A percentile compares a stretch with the other conserved stretches of the same genome.
Conservation (phyloP, 2,888 invertebrate genomes). For the Drosophila fulvimacula region DNA sequence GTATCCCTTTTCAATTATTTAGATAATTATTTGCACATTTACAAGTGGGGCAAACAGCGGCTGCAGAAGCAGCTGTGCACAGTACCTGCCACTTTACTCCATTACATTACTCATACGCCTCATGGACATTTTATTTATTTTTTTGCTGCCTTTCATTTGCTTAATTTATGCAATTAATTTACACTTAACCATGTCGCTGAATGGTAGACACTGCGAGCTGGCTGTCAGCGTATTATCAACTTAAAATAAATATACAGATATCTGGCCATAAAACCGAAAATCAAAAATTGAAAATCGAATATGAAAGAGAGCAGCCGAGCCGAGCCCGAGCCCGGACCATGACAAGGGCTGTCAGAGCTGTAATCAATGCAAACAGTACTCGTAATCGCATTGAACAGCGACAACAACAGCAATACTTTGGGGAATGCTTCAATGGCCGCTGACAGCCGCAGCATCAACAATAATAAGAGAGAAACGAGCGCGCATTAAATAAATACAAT, state of each 20-base stretch:
- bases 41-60: conserved; percentile 35
- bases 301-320: conserved; percentile 35
- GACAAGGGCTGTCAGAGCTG: conserved; percentile 62
- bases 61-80: background rate
- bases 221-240: conserved; percentile 68
- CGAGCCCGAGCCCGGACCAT: conserved; percentile 9
- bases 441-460: conserved; percentile 45
- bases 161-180: conserved; percentile 81
- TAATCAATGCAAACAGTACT: conserved; percentile 72
- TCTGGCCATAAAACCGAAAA: conserved; percentile 21
- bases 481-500: conserved; percentile 66
- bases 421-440: conserved; percentile 34
- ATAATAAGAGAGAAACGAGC: conserved; percentile 29
- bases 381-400: conserved; percentile 72
- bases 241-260: conserved; percentile 50
- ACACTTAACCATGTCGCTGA: conserved; percentile 59
- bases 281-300: conserved; percentile 19
- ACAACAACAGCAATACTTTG: conserved; percentile 29
- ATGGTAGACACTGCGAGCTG: conserved; percentile 15
- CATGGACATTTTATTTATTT: background rate
- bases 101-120: conserved; percentile 59
- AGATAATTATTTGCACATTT: conserved; percentile 79
- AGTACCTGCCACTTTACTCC: conserved; percentile 3
- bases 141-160: conserved; percentile 44
- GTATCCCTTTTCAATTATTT: conserved; percentile 77